phyloP scores from a whole-genome alignment of 1,140 invertebrate species.

The Halyomorpha halys region DNA sequence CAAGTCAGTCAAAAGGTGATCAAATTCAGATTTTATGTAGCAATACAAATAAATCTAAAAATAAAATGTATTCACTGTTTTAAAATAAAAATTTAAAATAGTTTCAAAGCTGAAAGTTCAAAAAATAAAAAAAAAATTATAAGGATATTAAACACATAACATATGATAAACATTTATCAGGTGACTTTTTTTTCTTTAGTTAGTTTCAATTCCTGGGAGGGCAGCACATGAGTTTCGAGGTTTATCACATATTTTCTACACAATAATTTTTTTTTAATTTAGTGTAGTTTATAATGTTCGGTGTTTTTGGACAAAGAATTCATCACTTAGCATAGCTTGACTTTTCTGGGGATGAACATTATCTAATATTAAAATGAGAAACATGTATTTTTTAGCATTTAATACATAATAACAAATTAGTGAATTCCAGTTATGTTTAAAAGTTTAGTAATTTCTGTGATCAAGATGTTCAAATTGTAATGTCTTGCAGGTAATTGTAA shows the following conservation, averaged over 20 bases:
- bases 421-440: background rate
- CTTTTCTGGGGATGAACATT: too few relatives aligned
- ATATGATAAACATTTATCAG: slow-evolving; percentile 8
- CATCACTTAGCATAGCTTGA: too few relatives aligned
- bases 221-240: slow-evolving; percentile 8
- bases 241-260: slow-evolving; percentile 7
- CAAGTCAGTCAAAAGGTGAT: slow-evolving; percentile 10
- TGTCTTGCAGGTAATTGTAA: background rate
- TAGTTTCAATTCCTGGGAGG: slow-evolving; percentile 1
- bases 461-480: background rate
- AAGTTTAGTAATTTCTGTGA: background rate
- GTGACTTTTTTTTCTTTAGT: background rate
- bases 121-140: too few relatives aligned
- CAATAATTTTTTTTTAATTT: slow-evolving; percentile 7
- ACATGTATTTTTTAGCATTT: too few relatives aligned
- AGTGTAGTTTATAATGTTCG: background rate
- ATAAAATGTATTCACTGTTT: background rate
- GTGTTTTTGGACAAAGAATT: background rate
- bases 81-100: background rate
- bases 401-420: too few relatives aligned
- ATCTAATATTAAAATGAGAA: too few relatives aligned
- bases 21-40: background rate
- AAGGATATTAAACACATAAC: background rate
- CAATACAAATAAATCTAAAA: background rate
- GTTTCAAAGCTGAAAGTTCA: too few relatives aligned